These are phyloP conservation scores for Scotopteryx bipunctaria DNA, from an alignment of 2,888 invertebrate genomes.

Conservation along the genomic window DNA sequence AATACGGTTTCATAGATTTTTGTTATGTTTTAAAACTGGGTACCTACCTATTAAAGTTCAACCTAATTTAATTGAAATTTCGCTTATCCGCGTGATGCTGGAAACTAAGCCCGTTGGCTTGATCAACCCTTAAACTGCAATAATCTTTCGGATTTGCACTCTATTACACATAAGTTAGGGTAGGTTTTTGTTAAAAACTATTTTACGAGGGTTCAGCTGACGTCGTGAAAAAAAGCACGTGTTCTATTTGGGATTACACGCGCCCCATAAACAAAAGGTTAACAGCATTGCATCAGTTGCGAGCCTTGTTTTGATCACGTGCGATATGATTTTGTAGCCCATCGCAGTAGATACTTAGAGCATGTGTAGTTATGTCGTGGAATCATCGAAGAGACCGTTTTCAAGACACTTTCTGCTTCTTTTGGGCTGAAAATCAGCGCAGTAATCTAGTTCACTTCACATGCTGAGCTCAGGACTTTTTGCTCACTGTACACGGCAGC, in stretches of 20 bases:
- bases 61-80: conserved; percentile 76
- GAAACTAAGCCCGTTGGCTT: conserved; percentile 73
- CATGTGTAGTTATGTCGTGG: neutral
- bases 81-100: conserved; percentile 74
- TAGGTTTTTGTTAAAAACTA: conserved; percentile 37
- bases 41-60: conserved; percentile 56
- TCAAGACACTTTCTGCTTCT: too few relatives aligned
- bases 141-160: conserved; percentile 39
- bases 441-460: too few relatives aligned
- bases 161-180: conserved; percentile 43
- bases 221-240: conserved; percentile 81
- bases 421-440: too few relatives aligned
- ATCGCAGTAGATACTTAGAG: neutral
- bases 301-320: conserved; percentile 24
- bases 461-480: too few relatives aligned
- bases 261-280: conserved; percentile 78
- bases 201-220: conserved; percentile 49
- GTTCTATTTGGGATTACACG: conserved; percentile 81
- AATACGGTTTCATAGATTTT: too few relatives aligned
- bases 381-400: too few relatives aligned
- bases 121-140: conserved; percentile 51
- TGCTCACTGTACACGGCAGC: too few relatives aligned
- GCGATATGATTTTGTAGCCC: conserved; percentile 26
- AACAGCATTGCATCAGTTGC: conserved; percentile 58
- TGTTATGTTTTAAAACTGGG: too few relatives aligned